Evolutionary conservation across 2,888 invertebrate genomes (phyloP).

Genomic region (Nomada fucata): DNA sequence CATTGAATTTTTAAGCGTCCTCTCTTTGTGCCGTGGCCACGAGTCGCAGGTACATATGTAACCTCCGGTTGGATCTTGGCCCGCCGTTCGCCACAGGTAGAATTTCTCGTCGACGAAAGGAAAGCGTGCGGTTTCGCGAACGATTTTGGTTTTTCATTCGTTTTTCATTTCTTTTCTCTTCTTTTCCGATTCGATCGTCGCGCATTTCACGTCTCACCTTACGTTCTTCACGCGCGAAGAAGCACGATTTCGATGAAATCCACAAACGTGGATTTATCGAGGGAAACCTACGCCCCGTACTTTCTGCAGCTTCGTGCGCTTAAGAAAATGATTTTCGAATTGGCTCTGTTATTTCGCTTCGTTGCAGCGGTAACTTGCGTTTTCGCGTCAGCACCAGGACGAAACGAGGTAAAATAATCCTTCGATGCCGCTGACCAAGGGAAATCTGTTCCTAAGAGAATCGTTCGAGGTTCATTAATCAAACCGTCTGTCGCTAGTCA

Average conservation of each 20-base stretch:
- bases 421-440: neutral
- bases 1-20: conserved; percentile 83
- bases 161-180: neutral
- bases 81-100: conserved; percentile 48
- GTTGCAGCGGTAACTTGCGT: too few species aligned
- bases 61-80: conserved; percentile 64
- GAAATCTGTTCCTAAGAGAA: neutral
- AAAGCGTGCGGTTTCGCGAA: neutral
- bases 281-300: conserved; percentile 43
- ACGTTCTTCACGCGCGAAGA: too few species aligned
- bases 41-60: conserved; percentile 51
- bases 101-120: conserved; percentile 26
- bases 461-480: neutral
- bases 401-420: neutral
- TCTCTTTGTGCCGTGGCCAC: conserved; percentile 72
- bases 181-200: neutral
- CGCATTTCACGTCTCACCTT: neutral
- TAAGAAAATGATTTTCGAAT: neutral
- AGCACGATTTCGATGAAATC: too few species aligned
- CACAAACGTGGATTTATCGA: too few species aligned
- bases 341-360: too few species aligned
- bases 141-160: neutral
- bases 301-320: neutral
- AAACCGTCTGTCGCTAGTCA: neutral
- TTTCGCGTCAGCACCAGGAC: too few species aligned